These are phyloP conservation scores for Isurus oxyrinchus DNA, from an alignment of 2,113 vertebrate genomes.

Conservation along the genomic window DNA sequence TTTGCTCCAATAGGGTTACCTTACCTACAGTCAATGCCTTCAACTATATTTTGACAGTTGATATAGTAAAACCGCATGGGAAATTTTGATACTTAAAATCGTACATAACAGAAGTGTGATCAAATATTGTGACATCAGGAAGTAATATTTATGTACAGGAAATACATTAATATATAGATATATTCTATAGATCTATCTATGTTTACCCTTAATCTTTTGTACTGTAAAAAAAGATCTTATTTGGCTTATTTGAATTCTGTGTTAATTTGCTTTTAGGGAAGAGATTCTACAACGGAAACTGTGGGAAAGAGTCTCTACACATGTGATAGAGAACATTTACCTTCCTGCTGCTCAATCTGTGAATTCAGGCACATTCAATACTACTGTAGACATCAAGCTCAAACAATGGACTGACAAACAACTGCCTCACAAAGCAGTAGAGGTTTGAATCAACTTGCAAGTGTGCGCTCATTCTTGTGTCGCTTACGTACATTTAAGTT, in stretches of 20 bases:
- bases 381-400: conserved; percentile 93
- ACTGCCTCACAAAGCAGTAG: conserved; percentile 90
- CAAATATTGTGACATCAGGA: background rate
- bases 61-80: background rate
- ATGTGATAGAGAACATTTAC: conserved; percentile 98
- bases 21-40: background rate
- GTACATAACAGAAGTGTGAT: background rate
- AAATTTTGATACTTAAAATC: background rate
- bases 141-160: background rate
- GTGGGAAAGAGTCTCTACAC: conserved; percentile 95
- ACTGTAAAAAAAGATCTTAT: background rate
- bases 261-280: conserved; percentile 66
- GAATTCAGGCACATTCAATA: conserved; percentile 96
- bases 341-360: conserved; percentile 90
- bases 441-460: conserved; percentile 62
- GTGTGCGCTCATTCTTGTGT: background rate
- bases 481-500: background rate
- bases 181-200: background rate
- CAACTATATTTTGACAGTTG: background rate
- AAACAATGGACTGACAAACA: conserved; percentile 99
- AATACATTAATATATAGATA: background rate
- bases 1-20: background rate
- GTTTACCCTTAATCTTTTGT: background rate
- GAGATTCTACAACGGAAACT: conserved; percentile 89
- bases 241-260: background rate